A percentile compares a stretch with the other conserved stretches of the same genome.
phyloP scores from a whole-genome alignment of 2,797 vertebrate species.

The Myripristis murdjan region DNA sequence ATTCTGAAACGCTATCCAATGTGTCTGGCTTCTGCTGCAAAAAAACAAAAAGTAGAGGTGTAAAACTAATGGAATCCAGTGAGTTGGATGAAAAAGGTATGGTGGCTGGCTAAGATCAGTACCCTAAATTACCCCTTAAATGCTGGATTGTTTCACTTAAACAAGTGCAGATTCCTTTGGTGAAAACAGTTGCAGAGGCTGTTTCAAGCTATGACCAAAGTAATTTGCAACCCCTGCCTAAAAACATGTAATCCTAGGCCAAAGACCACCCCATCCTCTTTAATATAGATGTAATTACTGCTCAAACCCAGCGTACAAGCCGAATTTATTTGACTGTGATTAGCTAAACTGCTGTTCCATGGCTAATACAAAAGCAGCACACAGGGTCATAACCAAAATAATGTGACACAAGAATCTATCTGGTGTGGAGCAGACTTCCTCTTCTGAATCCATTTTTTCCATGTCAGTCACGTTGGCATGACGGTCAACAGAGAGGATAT shows the following conservation, averaged over 20 bases:
- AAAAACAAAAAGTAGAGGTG: conserved; percentile 1
- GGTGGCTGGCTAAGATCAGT: conserved; percentile 2
- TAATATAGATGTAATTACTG: not conserved
- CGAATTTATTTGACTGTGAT: not conserved
- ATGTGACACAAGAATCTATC: not conserved
- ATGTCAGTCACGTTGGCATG: conserved; percentile 13
- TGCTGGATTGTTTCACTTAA: not conserved
- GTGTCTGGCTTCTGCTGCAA: conserved; percentile 3
- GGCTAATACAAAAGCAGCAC: not conserved
- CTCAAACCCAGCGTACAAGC: not conserved
- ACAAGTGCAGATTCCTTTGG: conserved; percentile 16
- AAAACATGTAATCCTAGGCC: not conserved
- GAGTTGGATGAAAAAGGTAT: conserved; percentile 13
- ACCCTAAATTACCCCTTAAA: conserved; percentile 19
- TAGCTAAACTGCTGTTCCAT: not conserved
- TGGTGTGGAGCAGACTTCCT: not conserved
- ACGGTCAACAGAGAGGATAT: conserved; percentile 2
- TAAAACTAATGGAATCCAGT: conserved; percentile 33
- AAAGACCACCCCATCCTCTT: not conserved
- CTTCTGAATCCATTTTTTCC: conserved; percentile 8
- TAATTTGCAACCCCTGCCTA: not conserved
- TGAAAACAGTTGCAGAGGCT: conserved; percentile 4
- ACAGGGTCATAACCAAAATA: not conserved
- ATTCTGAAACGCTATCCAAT: not conserved
- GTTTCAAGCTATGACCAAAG: not conserved